Conservation (phyloP, 2,113 vertebrate genomes). For the Ciconia stormi region DNA sequence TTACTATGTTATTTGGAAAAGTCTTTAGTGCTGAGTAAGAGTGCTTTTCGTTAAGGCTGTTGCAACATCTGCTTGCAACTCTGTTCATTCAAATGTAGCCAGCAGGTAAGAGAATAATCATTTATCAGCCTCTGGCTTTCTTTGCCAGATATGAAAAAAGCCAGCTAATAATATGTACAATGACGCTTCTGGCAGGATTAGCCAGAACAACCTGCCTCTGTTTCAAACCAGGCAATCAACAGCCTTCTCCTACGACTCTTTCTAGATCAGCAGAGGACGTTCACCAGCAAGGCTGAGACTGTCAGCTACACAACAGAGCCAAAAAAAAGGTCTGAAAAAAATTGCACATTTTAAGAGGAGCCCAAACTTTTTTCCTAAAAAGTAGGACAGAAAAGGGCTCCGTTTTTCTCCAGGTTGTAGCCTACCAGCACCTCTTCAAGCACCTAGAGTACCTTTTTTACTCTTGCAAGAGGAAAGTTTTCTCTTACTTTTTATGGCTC, state of each 20-base stretch:
- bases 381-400: neutral
- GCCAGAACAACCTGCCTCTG: neutral
- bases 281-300: neutral
- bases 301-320: rapidly evolving
- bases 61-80: neutral
- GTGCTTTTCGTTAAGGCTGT: neutral
- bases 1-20: neutral
- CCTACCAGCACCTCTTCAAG: neutral
- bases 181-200: neutral
- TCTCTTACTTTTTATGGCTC: neutral
- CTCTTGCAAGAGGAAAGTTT: neutral
- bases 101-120: neutral
- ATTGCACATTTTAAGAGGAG: neutral
- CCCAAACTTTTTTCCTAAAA: neutral
- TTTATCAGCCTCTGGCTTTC: neutral
- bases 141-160: neutral
- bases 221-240: neutral
- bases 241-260: neutral
- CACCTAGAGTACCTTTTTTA: neutral
- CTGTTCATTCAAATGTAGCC: neutral
- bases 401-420: neutral
- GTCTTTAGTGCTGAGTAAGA: neutral
- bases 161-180: neutral
- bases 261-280: neutral
- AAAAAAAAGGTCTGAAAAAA: neutral